Conservation (phyloP, 2,113 vertebrate species). For the Ceyx margarethae region DNA sequence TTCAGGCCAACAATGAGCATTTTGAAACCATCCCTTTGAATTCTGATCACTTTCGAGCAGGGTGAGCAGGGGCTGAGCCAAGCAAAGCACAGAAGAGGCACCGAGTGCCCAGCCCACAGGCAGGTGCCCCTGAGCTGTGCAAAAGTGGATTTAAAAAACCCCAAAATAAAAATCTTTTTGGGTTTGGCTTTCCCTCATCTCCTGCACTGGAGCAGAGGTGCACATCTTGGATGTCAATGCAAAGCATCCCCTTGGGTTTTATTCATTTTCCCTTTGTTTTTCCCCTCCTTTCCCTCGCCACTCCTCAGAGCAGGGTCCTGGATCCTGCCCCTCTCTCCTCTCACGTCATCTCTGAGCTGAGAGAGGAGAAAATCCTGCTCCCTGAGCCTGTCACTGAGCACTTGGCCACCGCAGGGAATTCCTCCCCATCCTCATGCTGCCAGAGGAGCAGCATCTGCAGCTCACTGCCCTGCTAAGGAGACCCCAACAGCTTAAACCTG, state of each 20-base stretch:
- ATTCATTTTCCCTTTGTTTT: neutral
- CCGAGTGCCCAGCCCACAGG: neutral
- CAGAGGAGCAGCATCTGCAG: neutral
- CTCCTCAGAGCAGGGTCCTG: neutral
- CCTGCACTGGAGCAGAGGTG: neutral
- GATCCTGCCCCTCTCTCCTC: neutral
- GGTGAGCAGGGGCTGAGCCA: neutral
- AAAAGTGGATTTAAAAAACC: neutral
- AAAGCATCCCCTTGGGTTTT: neutral
- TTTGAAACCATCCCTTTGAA: neutral
- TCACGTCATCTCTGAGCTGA: neutral
- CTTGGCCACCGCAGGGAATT: fast-evolving
- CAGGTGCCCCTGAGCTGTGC: neutral
- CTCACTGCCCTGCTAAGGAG: neutral
- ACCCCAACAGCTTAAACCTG: neutral
- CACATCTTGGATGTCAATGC: neutral
- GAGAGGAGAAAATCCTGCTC: neutral
- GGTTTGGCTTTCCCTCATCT: neutral
- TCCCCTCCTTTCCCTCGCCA: too few species aligned
- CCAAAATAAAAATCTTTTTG: neutral
- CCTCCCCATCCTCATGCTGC: neutral
- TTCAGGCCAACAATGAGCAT: fast-evolving
- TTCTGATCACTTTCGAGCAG: neutral
- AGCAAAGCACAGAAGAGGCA: neutral
- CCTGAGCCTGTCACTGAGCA: neutral